A percentile compares a stretch with the other conserved stretches of the same genome.
Evolutionary conservation across 2,888 invertebrate species (phyloP).

Genomic region (Aleiodes alternator): DNA sequence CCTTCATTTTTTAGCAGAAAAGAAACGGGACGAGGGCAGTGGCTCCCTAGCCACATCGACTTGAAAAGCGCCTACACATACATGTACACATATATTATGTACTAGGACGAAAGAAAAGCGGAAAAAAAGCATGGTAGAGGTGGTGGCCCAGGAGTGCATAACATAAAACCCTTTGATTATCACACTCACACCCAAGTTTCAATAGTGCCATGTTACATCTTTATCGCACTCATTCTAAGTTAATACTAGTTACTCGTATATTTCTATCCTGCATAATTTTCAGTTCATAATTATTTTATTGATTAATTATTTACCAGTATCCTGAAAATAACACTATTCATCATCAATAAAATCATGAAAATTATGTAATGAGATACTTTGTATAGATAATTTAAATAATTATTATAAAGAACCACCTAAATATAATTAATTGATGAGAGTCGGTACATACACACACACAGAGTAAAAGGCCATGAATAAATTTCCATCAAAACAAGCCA

Average conservation of each 20-base stretch:
- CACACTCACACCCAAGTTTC: constrained; percentile 56
- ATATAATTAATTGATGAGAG: constrained; percentile 13
- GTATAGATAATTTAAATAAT: too few relatives aligned
- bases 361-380: too few relatives aligned
- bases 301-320: background rate
- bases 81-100: constrained; percentile 51
- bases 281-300: constrained; percentile 2
- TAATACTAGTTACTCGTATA: constrained; percentile 20
- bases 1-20: too few relatives aligned
- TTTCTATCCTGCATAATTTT: background rate
- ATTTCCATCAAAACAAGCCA: constrained; percentile 20
- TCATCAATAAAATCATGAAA: background rate
- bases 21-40: constrained; percentile 26
- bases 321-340: background rate
- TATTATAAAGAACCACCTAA: background rate
- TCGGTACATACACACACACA: background rate
- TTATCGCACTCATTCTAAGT: constrained; percentile 56
- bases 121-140: constrained; percentile 29
- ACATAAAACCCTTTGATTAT: constrained; percentile 63
- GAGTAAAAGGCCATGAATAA: constrained; percentile 18
- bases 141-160: constrained; percentile 57
- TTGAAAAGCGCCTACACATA: constrained; percentile 41
- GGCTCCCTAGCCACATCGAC: constrained; percentile 40
- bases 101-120: constrained; percentile 52
- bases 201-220: constrained; percentile 60